Base-by-base conservation (phyloP, 2,113 vertebrate genomes). In the Rhynchomys soricoides region DNA sequence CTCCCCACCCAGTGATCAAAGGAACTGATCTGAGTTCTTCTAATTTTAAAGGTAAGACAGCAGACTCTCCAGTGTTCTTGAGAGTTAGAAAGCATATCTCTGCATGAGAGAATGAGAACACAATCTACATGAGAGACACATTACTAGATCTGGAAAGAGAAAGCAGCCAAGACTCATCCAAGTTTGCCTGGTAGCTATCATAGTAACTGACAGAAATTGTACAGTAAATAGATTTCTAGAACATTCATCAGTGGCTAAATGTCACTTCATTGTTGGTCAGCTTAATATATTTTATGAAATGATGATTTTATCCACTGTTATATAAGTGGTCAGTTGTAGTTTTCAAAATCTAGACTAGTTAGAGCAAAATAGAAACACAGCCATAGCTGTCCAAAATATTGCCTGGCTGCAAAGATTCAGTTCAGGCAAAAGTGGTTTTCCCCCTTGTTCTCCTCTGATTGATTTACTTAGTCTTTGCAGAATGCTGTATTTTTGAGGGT, bases 271-370 rank as follows among this genome's bases (percentile, higher is more conserved):
- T 11, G 8, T 89, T 93, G 34, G 19, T 57, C 6, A 6, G 70
- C 21, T 83, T 79, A 87, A 48, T 43, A 40, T 34, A 10, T 21
- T 94, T 86, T 86, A 83, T 91, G 59, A 95, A 86, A 37, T 64
- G 73, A 85, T 43, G 24, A 11, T 7, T 24, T 16, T 43, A 59
- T 57, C 45, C 29, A 40, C 40, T 87, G 74, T 92, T 87, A 79
- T 29, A 94, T 59, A 1, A 37, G 0, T 85, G 43, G 29, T 43
- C 57, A 21, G 64, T 43, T 22, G 15, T 52, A 40, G 10, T n/a
- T 62, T 83, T 26, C 7, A 68, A 81, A 29, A 91, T 6, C 26
- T 7, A 43, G 4, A 7, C 29, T 57, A 88, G 83, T 90, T 62
- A 24, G 45, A 77, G 88, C 1, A 16, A 75, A 86, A 19, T 1